Base-by-base conservation (phyloP, 2,113 vertebrate genomes). In the Alectura lathami region DNA sequence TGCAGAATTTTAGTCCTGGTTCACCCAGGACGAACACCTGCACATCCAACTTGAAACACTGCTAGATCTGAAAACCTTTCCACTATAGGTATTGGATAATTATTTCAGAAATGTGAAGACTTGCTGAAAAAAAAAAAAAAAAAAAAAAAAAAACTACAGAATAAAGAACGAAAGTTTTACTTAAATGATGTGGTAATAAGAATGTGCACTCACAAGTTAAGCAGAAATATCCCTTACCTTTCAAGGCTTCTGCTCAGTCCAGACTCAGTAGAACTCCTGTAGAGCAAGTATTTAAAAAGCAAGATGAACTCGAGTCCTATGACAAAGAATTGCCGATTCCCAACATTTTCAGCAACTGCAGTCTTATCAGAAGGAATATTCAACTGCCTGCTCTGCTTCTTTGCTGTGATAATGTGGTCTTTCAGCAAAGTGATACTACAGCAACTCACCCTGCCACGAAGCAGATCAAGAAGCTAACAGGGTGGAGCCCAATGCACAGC, bases 141-240 rank as follows among this genome's bases (percentile, higher is more conserved):
- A 45, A 53, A 22, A 75, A 94, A n/a, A 83, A 88, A 4, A 22
- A 23, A 89, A 70, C 59, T 67, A 32, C 4, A 22, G 30, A 82
- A 26, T 34, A n/a, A 80, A 8, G 40, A 88, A 85, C 24, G 6
- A 47, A 73, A 51, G 32, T 80, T 80, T 86, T 72, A 81, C 18
- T 3, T 24, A 62, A 47, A 47, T 57, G 13, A 66, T 13, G 16
- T 43, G 54, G 29, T 23, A 59, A 2, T 67, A 92, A 84, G 17
- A 50, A 36, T 6, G 18, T 3, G 3, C 2, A 1, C 36, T 86
- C 38, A 57, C 47, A 88, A 54, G 20, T 77, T 56, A 80, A 5
- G 13, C 17, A 42, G 50, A 70, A 68, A 63, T 54, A 72, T 67
- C 56, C 27, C 93, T 91, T 96, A 95, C 94, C 96, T 96, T 57